Base-by-base conservation (phyloP, 2,113 vertebrate genomes). In the Aplodontia rufa region DNA sequence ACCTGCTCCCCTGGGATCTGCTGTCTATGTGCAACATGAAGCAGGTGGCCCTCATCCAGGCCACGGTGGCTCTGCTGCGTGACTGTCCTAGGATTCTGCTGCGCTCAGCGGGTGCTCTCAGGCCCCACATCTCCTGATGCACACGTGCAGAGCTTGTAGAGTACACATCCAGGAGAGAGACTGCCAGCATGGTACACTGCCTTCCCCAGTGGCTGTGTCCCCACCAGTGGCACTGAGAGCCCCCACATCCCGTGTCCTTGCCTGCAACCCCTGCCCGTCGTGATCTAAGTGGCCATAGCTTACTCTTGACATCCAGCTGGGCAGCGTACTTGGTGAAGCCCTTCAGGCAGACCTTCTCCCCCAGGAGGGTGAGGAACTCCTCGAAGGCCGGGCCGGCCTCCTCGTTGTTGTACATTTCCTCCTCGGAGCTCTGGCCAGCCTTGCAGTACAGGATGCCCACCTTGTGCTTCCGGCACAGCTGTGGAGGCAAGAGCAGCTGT, bases 321-420 rank as follows among this genome's bases (percentile, higher is more conserved):
- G 99, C 99, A 0, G 99, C 99, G 0, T 99, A 99, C 94, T 99
- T 99, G 98, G 58, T 90, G 98, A 99, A 99, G 86, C 99, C 98
- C 87, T 97, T 98, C 17, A 99, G 98, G 28, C 96, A 97, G 80
- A 99, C 99, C 93, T 99, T 99, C 95, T 99, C 99, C 0, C 99
- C 99, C 0, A 99, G 97, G 26, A 99, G 98, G 17, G 98, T 83
- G 5, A 99, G 98, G 98, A 99, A 99, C 91, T 99, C 98, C 53
- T 99, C 99, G 0, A 99, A 99, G 84, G 99, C 98, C 0, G 99
- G 98, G 0, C 99, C 99, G 0, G 99, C 99, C 12, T 98, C 99
- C 98, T 99, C 99, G 0, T 99, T 99, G 98, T 99, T 99, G 98
- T 99, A 99, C 99, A 99, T 99, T 98, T 99, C 99, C 97, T 99